phyloP scores from a whole-genome alignment of 2,888 invertebrate species.

The Portevinia maculata region DNA sequence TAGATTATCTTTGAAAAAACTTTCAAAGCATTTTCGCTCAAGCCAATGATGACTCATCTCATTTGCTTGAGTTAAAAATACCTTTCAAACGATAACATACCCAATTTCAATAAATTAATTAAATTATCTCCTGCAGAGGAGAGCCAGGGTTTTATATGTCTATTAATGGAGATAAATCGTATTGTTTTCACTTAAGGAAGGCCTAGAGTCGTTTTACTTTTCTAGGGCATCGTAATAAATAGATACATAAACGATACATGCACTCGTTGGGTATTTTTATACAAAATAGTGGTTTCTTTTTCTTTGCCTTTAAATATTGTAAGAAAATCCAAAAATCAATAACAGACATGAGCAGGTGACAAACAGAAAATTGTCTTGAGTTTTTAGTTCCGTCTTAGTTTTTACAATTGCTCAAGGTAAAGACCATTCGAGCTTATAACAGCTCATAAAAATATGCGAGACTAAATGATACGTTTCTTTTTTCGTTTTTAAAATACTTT shows the following conservation, averaged over 20 bases:
- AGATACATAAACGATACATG: background rate
- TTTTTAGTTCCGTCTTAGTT: slow-evolving; percentile 61
- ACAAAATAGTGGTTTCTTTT: slow-evolving; percentile 5
- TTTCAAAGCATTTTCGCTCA: no score
- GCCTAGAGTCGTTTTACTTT: slow-evolving; percentile 10
- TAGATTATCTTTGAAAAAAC: no score
- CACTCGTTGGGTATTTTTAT: background rate
- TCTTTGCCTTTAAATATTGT: slow-evolving; percentile 7
- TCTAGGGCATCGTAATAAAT: slow-evolving; percentile 2
- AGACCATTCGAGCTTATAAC: slow-evolving; percentile 65
- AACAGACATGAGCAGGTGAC: slow-evolving; percentile 50
- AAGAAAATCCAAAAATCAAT: slow-evolving; percentile 59
- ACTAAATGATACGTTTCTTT: slow-evolving; percentile 21
- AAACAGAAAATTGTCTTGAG: slow-evolving; percentile 36
- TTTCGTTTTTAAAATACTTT: background rate
- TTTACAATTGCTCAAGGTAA: slow-evolving; percentile 61
- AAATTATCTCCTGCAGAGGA: background rate
- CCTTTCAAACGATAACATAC: background rate
- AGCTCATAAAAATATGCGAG: slow-evolving; percentile 44
- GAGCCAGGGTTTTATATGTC: background rate
- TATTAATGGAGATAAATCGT: background rate
- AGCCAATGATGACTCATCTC: no score
- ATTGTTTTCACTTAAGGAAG: background rate
- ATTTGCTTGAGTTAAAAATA: no score
- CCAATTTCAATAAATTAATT: slow-evolving; percentile 2